Evolutionary conservation across 2,797 vertebrate species (phyloP), one percentile per base, ranked within the genome.

Genomic region (Enteromius afrohamiltoni): DNA sequence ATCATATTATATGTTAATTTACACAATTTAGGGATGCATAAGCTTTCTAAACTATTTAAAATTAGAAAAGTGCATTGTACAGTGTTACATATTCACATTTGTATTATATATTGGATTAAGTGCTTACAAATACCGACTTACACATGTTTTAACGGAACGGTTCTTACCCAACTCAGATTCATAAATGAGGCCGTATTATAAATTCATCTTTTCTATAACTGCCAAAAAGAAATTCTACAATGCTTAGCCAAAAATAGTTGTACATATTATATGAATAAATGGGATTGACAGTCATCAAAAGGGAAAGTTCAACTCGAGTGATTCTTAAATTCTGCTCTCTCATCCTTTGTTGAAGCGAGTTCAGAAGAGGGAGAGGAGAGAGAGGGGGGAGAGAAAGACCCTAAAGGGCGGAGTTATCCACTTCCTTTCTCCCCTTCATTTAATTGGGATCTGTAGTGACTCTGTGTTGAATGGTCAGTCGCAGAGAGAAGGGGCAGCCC

Each of bases 401-500:
- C 92, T 65, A 88, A 76, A 79, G 89, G 92, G 89, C 90, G 91
- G 90, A 91, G 86, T 83, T 86, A 85, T 86, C 83, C 88, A 78
- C 84, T 87, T 77, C 88, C 51, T 62, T 86, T 75, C 88, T 80
- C 85, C 68, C 69, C 67, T 79, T 80, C 19, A 75, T 83, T 88
- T 92, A 92, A 91, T 93, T 94, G 90, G 91, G 92, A 92, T 92
- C 91, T 92, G 88, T 88, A 89, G 83, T 89, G 82, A 91, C 90
- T 92, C 81, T 85, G 91, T 91, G 93, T 94, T 90, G 94, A 93
- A 85, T 86, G 90, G 76, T 10, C 89, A 90, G 77, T 84, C 71
- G 60, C 92, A 91, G 92, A 95, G 95, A 95, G 95, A 93, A 84
- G 88, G 89, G 93, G 94, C 92, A 89, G 93, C 94, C 91, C 95